Conservation (phyloP, 2,888 invertebrate species). For the Ochropleura leucogaster region DNA sequence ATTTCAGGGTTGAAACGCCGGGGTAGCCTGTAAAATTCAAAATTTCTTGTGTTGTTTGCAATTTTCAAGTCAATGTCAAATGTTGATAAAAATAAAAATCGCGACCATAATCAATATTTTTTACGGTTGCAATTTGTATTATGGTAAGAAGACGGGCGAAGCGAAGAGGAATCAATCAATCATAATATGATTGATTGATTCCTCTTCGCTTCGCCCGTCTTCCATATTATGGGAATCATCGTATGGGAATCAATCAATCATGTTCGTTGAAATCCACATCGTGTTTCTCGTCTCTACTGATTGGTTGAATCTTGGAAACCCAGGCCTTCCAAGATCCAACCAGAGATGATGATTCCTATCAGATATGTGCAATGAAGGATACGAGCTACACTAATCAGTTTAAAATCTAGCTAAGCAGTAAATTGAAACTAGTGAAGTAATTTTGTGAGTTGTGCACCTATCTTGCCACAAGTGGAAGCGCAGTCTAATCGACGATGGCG, state of each 20-base stretch:
- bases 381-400: not conserved
- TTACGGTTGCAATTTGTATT: too few relatives aligned
- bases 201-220: too few relatives aligned
- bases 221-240: too few relatives aligned
- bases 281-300: not conserved
- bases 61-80: too few relatives aligned
- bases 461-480: not conserved
- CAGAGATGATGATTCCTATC: not conserved
- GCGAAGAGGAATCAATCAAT: not conserved
- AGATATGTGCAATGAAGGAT: not conserved
- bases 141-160: too few relatives aligned
- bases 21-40: too few relatives aligned
- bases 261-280: not conserved
- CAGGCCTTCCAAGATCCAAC: too few relatives aligned
- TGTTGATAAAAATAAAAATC: too few relatives aligned
- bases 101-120: too few relatives aligned
- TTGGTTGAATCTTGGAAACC: not conserved
- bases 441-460: not conserved
- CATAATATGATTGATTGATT: too few relatives aligned
- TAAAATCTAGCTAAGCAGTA: not conserved
- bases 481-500: not conserved
- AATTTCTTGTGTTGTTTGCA: too few relatives aligned
- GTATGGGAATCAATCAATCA: not conserved
- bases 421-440: not conserved
- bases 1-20: not conserved